These are phyloP conservation scores for Tapera naevia DNA, from an alignment of 2,797 vertebrate species.

Conservation along the genomic window DNA sequence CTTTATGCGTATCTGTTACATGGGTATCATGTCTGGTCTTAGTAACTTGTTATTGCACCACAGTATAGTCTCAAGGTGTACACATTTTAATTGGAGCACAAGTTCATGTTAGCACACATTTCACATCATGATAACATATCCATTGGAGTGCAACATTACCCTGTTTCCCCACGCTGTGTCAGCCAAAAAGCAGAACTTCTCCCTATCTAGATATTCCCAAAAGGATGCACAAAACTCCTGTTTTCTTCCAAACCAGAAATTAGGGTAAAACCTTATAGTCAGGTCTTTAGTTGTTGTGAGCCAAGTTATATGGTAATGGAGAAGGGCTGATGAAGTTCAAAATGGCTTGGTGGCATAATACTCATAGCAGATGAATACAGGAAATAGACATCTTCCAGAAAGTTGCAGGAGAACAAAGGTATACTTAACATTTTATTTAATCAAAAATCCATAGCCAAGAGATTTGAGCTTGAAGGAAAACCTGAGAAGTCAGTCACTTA, in stretches of 20 bases:
- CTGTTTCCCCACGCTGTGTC: not conserved
- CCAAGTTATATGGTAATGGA: constrained; percentile 10
- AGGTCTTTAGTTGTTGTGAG: not conserved
- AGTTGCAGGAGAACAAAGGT: not conserved
- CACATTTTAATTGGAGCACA: not conserved
- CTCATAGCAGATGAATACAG: not conserved
- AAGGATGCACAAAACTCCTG: not conserved
- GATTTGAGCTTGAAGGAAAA: not conserved
- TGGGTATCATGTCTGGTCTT: not conserved
- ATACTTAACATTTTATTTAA: not conserved
- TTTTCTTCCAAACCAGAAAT: not conserved
- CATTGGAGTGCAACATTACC: not conserved
- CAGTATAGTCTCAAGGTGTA: fast-evolving
- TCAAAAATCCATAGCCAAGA: not conserved
- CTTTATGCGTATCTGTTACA: not conserved
- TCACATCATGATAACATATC: not conserved
- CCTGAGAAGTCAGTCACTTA: not conserved
- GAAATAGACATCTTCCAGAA: not conserved
- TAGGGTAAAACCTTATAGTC: not conserved
- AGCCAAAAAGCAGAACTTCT: not conserved
- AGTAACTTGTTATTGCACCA: not conserved
- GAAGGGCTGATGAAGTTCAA: constrained; percentile 34
- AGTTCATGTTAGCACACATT: not conserved
- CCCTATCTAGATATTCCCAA: not conserved
- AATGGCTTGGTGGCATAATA: constrained; percentile 6